Percentiles rank a stretch among this genome's conserved stretches.
Conservation (phyloP, 2,113 vertebrate genomes). For the Phyllostomus hastatus region DNA sequence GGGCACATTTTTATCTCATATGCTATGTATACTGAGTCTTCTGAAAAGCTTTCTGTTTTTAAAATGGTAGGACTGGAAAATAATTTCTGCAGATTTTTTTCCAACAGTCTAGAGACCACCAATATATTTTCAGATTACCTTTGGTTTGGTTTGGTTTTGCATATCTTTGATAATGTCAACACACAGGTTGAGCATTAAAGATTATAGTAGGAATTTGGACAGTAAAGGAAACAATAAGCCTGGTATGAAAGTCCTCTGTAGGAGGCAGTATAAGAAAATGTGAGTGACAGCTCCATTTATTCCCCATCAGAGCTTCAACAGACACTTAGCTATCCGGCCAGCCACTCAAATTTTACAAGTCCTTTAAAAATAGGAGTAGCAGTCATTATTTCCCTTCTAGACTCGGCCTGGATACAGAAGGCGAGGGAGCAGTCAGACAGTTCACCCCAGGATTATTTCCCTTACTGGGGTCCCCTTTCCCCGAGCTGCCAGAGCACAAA, state of each 20-base stretch:
- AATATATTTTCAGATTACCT: background rate
- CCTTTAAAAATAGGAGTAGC: background rate
- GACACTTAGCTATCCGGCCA: background rate
- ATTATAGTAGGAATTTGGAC: background rate
- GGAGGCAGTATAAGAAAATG: background rate
- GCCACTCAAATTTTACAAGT: background rate
- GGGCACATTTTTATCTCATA: background rate
- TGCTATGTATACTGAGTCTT: background rate
- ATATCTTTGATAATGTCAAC: background rate
- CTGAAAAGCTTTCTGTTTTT: background rate
- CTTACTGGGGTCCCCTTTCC: background rate
- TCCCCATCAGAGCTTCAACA: background rate
- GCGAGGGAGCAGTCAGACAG: background rate
- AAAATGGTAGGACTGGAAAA: background rate
- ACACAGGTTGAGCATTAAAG: background rate
- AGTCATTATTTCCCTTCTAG: background rate
- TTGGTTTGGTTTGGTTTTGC: background rate
- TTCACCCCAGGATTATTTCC: background rate
- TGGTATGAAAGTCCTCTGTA: background rate
- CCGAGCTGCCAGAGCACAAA: background rate
- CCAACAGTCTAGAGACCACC: background rate
- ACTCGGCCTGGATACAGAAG: background rate
- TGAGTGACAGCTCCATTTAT: background rate
- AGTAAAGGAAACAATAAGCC: background rate
- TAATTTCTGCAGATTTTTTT: background rate